Evolutionary conservation across 2,888 invertebrate genomes (phyloP).

Genomic region (Lasius platythorax): DNA sequence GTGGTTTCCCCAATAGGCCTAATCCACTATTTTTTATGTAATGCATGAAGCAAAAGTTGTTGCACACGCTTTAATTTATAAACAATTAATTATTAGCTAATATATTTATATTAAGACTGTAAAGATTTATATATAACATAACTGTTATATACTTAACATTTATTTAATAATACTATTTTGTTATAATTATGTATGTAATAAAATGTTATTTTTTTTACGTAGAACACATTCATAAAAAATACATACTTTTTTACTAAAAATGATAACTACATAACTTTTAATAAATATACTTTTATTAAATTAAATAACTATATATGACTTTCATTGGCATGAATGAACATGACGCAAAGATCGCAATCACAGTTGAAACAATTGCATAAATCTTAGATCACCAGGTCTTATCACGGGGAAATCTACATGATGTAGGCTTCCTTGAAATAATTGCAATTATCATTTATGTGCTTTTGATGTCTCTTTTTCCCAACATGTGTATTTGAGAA

Average conservation of each 20-base stretch:
- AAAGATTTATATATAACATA: neutral
- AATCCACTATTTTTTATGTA: neutral
- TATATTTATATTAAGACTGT: neutral
- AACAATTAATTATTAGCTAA: neutral
- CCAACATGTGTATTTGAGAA: neutral
- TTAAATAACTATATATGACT: neutral
- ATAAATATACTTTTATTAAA: neutral
- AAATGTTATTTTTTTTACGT: neutral
- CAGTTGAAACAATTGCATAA: neutral
- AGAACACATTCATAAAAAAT: neutral
- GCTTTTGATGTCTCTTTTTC: neutral
- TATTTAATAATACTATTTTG: neutral
- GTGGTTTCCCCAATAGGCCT: no score
- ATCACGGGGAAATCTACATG: neutral
- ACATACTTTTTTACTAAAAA: neutral
- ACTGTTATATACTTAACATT: conserved; percentile 2
- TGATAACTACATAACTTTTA: neutral
- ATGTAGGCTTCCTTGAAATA: neutral
- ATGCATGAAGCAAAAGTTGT: neutral
- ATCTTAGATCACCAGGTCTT: neutral
- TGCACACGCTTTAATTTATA: neutral
- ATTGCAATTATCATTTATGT: neutral
- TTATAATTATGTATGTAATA: neutral
- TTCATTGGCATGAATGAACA: neutral
- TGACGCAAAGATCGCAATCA: no score